Evolutionary conservation across 2,888 invertebrate species (phyloP).

Genomic region (Trachelus iudaicus): DNA sequence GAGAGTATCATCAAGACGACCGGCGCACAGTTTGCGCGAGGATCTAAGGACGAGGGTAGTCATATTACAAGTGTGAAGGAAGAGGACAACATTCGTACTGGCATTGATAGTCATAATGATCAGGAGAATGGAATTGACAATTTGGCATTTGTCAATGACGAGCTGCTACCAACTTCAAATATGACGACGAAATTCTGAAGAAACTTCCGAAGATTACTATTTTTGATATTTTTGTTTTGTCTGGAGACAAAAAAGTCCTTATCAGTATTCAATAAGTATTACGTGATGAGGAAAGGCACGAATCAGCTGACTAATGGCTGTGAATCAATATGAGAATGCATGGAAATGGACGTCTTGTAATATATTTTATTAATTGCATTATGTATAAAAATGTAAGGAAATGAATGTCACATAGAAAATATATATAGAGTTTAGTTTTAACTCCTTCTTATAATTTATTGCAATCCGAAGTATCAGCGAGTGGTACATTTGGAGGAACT

Average conservation of each 20-base stretch:
- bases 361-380: not conserved
- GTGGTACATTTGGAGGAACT: no score
- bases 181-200: conserved; percentile 34
- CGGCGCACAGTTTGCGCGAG: not conserved
- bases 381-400: not conserved
- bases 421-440: not conserved
- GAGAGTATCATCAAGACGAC: conserved; percentile 43
- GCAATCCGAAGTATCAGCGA: no score
- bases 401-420: not conserved
- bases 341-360: not conserved
- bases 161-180: conserved; percentile 8
- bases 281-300: not conserved
- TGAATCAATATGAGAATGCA: not conserved
- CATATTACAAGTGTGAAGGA: not conserved
- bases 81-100: conserved; percentile 19
- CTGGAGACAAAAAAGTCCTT: not conserved
- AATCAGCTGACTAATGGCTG: not conserved
- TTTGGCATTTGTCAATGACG: conserved; percentile 35
- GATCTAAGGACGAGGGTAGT: not conserved
- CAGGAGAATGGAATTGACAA: conserved; percentile 24
- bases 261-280: conserved; percentile 2
- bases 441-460: no score
- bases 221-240: not conserved
- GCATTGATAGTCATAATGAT: not conserved
- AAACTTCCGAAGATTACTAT: not conserved